Conservation (phyloP, 2,113 vertebrate genomes). For the Cavia porcellus region DNA sequence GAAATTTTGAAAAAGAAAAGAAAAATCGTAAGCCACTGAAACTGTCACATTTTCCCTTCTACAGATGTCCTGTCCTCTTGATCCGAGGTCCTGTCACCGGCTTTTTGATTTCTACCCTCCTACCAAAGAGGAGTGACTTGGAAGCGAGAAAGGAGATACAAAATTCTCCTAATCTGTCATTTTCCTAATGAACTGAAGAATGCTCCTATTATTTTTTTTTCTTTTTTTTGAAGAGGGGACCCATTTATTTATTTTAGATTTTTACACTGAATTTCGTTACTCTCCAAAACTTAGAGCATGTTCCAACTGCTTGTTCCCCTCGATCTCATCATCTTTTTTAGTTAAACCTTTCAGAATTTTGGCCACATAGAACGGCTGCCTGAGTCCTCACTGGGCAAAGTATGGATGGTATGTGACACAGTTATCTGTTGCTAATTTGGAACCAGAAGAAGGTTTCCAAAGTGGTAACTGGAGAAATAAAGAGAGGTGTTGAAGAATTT, state of each 20-base stretch:
- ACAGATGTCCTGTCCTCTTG: conserved; percentile 61
- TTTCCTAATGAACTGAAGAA: neutral
- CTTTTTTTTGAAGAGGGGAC: neutral
- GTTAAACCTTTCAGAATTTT: neutral
- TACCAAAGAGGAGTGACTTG: conserved; percentile 59
- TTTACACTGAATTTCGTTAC: neutral
- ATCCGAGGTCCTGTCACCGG: conserved; percentile 76
- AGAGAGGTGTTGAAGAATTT: neutral
- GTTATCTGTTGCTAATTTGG: neutral
- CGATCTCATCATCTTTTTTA: neutral
- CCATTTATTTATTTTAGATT: neutral
- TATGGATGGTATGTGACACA: no score
- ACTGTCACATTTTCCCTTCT: conserved; percentile 70
- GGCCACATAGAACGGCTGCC: neutral
- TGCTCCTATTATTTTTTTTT: neutral
- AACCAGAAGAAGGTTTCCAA: neutral
- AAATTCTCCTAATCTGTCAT: conserved; percentile 13
- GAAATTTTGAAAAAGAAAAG: conserved; percentile 57
- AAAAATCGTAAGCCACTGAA: conserved; percentile 62
- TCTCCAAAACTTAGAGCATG: neutral
- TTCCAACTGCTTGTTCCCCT: neutral
- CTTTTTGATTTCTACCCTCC: conserved; percentile 71
- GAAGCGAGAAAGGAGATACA: neutral
- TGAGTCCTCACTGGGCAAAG: neutral
- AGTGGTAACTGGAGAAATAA: neutral